These are phyloP conservation scores for Petrolisthes manimaculis DNA, from an alignment of 2,888 invertebrate genomes.

Conservation along the genomic window DNA sequence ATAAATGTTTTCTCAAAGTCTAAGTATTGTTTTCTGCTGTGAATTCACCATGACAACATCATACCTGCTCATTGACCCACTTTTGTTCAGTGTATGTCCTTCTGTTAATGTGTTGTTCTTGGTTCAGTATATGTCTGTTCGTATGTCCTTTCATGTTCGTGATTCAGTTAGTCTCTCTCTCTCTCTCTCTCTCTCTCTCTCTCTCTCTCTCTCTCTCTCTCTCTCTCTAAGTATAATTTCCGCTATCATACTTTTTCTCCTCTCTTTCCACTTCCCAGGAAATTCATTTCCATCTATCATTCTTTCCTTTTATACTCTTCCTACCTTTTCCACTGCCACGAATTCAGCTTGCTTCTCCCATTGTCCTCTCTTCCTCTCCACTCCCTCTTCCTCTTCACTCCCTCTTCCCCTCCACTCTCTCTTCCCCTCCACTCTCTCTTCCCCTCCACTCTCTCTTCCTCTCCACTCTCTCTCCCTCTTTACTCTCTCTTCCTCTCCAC, in stretches of 20 bases:
- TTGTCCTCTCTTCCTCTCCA: not conserved
- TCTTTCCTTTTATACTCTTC: not conserved
- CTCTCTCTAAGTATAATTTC: not conserved
- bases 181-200: conserved; percentile 18
- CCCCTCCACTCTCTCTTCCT: not conserved
- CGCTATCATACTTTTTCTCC: not conserved
- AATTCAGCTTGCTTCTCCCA: too few species aligned
- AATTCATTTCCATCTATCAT: not conserved
- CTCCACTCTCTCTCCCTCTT: not conserved
- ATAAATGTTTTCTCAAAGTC: too few species aligned
- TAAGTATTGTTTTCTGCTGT: too few species aligned
- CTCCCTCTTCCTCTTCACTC: not conserved
- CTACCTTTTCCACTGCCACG: too few species aligned
- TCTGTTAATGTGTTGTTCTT: too few species aligned
- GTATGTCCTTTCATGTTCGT: not conserved
- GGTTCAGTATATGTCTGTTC: too few species aligned
- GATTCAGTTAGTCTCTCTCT: conserved; percentile 10
- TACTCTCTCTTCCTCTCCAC: not conserved
- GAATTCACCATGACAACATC: too few species aligned
- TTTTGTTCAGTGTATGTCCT: too few species aligned
- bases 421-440: not conserved
- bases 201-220: conserved; percentile 7
- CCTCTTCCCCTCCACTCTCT: not conserved
- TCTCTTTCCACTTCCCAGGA: not conserved
- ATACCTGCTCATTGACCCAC: too few species aligned